Percentiles rank a stretch among this genome's conserved stretches.
Conservation (phyloP, 2,888 invertebrate genomes). For the Cephus sareptanus region DNA sequence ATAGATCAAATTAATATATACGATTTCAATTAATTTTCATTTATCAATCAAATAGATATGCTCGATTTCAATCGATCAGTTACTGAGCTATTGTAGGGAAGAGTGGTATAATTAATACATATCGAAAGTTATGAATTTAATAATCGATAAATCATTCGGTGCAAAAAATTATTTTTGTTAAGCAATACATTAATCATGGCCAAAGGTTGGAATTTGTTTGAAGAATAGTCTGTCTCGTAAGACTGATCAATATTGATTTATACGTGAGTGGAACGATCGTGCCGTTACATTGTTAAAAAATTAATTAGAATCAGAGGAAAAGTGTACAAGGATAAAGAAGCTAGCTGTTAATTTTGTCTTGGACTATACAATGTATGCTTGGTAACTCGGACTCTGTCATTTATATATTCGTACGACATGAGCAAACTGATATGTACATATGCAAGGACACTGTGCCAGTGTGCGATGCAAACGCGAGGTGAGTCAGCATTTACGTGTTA, state of each 20-base stretch:
- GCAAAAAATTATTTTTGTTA: background rate
- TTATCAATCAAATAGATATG: background rate
- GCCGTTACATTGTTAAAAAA: background rate
- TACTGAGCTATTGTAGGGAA: too few relatives aligned
- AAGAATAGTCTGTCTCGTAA: background rate
- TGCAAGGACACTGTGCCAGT: conserved; percentile 15
- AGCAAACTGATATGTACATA: conserved; percentile 18
- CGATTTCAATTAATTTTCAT: background rate
- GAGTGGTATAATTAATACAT: too few relatives aligned
- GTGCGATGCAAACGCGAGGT: conserved; percentile 14
- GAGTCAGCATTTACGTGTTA: conserved; percentile 19
- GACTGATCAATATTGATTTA: background rate
- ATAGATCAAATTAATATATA: background rate
- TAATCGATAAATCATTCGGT: background rate
- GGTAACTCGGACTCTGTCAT: conserved; percentile 8
- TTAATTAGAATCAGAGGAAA: background rate
- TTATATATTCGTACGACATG: conserved; percentile 15
- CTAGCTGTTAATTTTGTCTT: conserved; percentile 6
- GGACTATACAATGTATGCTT: conserved; percentile 11
- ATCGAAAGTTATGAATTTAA: background rate
- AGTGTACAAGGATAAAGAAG: background rate
- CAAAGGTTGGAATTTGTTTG: background rate
- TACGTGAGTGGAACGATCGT: background rate
- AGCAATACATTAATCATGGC: background rate
- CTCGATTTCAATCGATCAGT: background rate